Percentiles rank a stretch among this genome's conserved stretches.
Evolutionary conservation across 2,888 invertebrate genomes (phyloP).

Genomic region (Salpingus planirostris): DNA sequence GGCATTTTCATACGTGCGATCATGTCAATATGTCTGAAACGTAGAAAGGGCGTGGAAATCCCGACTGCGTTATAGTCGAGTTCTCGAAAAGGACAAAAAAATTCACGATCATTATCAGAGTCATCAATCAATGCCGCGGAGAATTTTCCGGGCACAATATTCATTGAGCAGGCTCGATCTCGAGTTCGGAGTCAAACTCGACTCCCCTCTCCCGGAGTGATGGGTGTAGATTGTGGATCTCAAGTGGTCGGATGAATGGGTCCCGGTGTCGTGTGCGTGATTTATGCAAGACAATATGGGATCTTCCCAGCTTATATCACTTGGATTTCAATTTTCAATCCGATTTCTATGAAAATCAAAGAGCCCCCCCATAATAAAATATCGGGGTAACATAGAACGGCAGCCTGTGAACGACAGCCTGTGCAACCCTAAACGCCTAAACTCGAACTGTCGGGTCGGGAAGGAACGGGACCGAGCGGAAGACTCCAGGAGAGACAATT

Average conservation of each 20-base stretch:
- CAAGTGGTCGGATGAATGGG: slow-evolving; percentile 1
- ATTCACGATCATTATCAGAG: no score
- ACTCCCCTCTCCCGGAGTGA: no score
- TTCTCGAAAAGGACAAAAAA: no score
- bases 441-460: slow-evolving; percentile 2
- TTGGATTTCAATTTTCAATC: slow-evolving; percentile 6
- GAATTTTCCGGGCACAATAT: no score
- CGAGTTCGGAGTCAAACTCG: no score
- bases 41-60: no score
- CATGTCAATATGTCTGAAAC: no score
- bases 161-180: no score
- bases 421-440: slow-evolving; percentile 10
- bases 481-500: slow-evolving; percentile 4
- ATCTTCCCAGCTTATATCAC: slow-evolving; percentile 5
- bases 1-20: no score
- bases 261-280: background rate
- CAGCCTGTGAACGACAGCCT: slow-evolving; percentile 12
- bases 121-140: no score
- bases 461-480: background rate
- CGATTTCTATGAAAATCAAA: slow-evolving; percentile 8
- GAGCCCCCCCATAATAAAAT: slow-evolving; percentile 9
- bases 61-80: no score
- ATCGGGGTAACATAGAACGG: slow-evolving; percentile 7
- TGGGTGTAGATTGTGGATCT: no score
- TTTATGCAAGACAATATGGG: slow-evolving; percentile 4